Evolutionary conservation across 1,140 invertebrate genomes (phyloP), one percentile per base, ranked within the genome.

Genomic region (Drosophila busckii): DNA sequence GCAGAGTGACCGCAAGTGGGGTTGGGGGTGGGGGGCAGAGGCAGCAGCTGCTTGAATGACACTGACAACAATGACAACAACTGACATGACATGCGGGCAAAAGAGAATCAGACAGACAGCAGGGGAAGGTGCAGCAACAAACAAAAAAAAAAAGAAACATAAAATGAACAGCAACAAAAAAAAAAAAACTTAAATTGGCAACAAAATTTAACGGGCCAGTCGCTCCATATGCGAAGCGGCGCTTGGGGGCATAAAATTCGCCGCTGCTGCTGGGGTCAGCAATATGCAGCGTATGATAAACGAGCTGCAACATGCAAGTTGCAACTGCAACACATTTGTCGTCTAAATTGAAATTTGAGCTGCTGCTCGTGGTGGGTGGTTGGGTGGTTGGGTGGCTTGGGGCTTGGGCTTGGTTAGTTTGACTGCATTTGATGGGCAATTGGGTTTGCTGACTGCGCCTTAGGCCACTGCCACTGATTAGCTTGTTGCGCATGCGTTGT

Each of bases 51-150:
- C 53, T 70, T 53, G 37, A 40, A 60, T 70, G 68, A 63, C 67
- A 70, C 60, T 70, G 66, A 70, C 67, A 70, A 70, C 68, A 70
- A 54, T 70, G 67, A 70, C 66, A 70, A 59, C 58, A 52, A n/a
- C 59, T 52, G 59, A 70, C 67, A 70, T 70, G 67, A 69, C 66
- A 50, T 68, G 63, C 35, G 37, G 26, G 19, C n/a, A 17, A 31
- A 26, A 32, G 53, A 22, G 34, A 49, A n/a, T n/a, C n/a, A n/a
- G n/a, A n/a, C 15, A 22, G 19, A 17, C 13, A 15, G 10, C 6
- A 6, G 20, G 13, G 15, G 7, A 8, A n/a, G 6, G 32, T 10
- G 9, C 15, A n/a, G 26, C 35, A 19, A 17, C 22, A 17, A 35
- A 35, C 29, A 12, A 4, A 6, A 40, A 20, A 3, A 6, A 38